phyloP scores from a whole-genome alignment of 2,113 vertebrate genomes.

The Hiodon alosoides region DNA sequence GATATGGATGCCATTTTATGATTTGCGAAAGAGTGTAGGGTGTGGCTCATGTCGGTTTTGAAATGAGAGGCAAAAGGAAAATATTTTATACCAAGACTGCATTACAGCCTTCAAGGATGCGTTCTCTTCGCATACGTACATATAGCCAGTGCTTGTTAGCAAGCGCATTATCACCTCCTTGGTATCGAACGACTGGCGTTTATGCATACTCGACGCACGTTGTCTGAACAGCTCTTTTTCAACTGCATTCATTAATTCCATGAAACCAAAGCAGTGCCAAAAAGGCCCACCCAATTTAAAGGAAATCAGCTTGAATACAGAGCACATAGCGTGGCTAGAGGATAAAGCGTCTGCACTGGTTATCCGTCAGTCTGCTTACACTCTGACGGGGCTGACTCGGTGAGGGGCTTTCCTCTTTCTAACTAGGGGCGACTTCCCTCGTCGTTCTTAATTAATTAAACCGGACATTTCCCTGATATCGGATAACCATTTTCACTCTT shows the following conservation, averaged over 20 bases:
- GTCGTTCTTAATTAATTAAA: background rate
- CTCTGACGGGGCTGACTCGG: conserved; percentile 8
- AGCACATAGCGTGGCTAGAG: conserved; percentile 20
- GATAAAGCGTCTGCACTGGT: conserved; percentile 31
- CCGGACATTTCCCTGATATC: background rate
- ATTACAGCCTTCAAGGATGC: background rate
- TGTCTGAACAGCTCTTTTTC: background rate
- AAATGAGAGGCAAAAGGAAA: conserved; percentile 2
- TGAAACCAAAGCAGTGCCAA: conserved; percentile 11
- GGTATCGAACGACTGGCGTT: background rate
- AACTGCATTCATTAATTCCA: background rate
- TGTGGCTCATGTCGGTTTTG: background rate
- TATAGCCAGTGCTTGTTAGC: no score
- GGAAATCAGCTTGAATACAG: background rate
- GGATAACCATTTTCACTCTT: background rate
- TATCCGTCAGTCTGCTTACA: conserved; percentile 17
- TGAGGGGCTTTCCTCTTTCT: conserved; percentile 12
- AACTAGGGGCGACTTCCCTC: conserved; percentile 1
- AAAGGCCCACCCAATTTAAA: background rate
- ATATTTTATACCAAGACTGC: background rate
- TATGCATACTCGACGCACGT: conserved; percentile 8
- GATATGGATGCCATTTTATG: conserved; percentile 25
- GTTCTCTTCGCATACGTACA: background rate
- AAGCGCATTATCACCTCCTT: no score
- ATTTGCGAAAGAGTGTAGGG: background rate